phyloP scores from a whole-genome alignment of 2,888 invertebrate species.

The Pseudococcus jackbeardsleyi region DNA sequence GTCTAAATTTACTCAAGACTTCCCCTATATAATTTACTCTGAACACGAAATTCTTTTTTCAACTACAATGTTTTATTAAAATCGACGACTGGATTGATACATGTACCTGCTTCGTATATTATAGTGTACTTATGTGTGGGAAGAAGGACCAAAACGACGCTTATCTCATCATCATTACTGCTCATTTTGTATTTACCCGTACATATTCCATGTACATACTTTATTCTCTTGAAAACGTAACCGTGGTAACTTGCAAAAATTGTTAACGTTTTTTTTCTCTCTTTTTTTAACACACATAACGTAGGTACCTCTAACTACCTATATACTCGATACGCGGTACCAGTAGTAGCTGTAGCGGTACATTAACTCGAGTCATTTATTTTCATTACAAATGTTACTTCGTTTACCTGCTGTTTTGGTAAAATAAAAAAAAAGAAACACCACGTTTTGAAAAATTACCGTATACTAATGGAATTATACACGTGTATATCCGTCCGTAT shows the following conservation, averaged over 20 bases:
- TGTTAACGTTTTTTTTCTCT: no score
- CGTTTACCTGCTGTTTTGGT: not conserved
- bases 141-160: not conserved
- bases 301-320: not conserved
- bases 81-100: no score
- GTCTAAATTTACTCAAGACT: not conserved
- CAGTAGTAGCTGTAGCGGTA: not conserved
- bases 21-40: no score
- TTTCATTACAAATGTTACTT: slow-evolving; percentile 33
- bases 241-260: no score
- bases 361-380: slow-evolving; percentile 50
- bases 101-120: not conserved
- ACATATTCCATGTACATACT: no score
- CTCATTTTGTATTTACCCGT: no score
- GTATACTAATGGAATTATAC: slow-evolving; percentile 39
- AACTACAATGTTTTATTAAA: no score
- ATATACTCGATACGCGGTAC: not conserved
- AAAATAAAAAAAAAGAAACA: slow-evolving; percentile 1
- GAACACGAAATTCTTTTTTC: no score
- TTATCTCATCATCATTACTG: no score
- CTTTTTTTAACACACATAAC: not conserved
- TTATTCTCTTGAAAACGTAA: no score
- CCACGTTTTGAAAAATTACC: slow-evolving; percentile 36
- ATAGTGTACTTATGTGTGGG: not conserved
- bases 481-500: not conserved